phyloP scores from a whole-genome alignment of 2,888 invertebrate genomes.

The Caenorhabditis plicata region DNA sequence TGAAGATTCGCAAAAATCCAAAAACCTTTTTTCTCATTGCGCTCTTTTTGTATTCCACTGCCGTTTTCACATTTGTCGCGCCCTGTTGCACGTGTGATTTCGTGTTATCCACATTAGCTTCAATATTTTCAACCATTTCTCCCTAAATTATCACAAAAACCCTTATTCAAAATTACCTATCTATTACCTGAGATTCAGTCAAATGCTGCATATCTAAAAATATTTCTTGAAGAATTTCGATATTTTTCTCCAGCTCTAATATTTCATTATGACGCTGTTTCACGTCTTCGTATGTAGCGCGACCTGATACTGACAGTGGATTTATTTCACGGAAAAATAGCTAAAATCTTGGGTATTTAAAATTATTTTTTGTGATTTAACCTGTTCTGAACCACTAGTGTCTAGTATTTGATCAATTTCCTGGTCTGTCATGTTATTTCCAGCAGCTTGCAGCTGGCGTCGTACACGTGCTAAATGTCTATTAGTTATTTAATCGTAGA shows the following conservation, averaged over 20 bases:
- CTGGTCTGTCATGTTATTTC: conserved; percentile 47
- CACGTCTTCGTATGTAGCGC: conserved; percentile 59
- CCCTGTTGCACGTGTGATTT: conserved; percentile 41
- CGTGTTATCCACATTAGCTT: conserved; percentile 52
- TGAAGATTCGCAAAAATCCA: not conserved
- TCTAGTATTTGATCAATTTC: conserved; percentile 59
- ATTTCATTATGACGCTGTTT: conserved; percentile 88
- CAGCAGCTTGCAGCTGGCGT: conserved; percentile 58
- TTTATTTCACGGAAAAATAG: conserved; percentile 61
- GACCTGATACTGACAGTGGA: conserved; percentile 55
- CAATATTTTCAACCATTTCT: conserved; percentile 57
- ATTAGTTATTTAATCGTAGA: too few species aligned
- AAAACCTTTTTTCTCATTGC: conserved; percentile 50
- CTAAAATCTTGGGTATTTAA: conserved; percentile 16
- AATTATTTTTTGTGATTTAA: not conserved
- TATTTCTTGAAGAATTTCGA: conserved; percentile 99
- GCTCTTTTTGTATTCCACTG: conserved; percentile 59
- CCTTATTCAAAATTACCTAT: too few species aligned
- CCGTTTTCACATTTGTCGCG: conserved; percentile 41
- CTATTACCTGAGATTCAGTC: conserved; percentile 70
- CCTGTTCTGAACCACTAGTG: conserved; percentile 34
- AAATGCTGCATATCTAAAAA: conserved; percentile 99
- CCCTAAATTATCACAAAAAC: conserved; percentile 22
- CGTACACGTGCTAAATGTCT: conserved; percentile 55
- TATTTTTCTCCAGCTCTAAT: conserved; percentile 97